phyloP scores from a whole-genome alignment of 1,140 invertebrate species.

The Drosophila watanabei region DNA sequence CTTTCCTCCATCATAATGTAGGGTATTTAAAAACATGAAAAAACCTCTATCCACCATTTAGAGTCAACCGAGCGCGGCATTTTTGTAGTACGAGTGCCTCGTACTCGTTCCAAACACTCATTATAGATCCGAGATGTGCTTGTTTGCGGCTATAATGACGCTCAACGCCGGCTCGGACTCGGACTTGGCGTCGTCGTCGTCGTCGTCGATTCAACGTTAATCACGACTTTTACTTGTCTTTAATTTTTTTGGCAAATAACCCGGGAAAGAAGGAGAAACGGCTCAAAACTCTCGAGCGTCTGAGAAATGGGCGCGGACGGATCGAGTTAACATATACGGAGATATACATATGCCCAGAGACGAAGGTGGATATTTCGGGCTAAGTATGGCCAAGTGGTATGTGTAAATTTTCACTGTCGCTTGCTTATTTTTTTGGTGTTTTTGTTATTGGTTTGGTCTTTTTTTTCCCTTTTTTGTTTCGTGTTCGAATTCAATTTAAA shows the following conservation, averaged over 20 bases:
- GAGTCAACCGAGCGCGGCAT: conserved; percentile 82
- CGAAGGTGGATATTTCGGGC: conserved; percentile 39
- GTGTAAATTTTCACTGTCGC: conserved; percentile 82
- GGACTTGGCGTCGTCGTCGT: background rate
- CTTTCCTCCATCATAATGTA: background rate
- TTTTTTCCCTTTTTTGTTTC: conserved; percentile 44
- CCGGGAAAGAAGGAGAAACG: conserved; percentile 47
- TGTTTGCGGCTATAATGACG: conserved; percentile 79
- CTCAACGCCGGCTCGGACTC: conserved; percentile 35
- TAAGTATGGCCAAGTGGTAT: conserved; percentile 59
- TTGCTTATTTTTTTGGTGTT: conserved; percentile 63
- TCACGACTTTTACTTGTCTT: conserved; percentile 85
- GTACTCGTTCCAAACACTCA: conserved; percentile 57
- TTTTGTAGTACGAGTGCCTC: conserved; percentile 73
- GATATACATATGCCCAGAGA: conserved; percentile 7
- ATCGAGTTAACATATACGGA: conserved; percentile 62
- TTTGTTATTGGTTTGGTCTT: conserved; percentile 34
- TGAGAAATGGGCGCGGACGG: conserved; percentile 73
- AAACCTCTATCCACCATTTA: conserved; percentile 77
- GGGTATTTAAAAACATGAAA: conserved; percentile 25
- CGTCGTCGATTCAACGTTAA: conserved; percentile 76
- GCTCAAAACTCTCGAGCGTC: conserved; percentile 40
- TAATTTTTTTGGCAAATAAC: conserved; percentile 85
- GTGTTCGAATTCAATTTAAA: conserved; percentile 84
- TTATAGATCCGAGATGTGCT: conserved; percentile 47